Conservation (phyloP, 2,113 vertebrate genomes). For the Steatornis caripensis region DNA sequence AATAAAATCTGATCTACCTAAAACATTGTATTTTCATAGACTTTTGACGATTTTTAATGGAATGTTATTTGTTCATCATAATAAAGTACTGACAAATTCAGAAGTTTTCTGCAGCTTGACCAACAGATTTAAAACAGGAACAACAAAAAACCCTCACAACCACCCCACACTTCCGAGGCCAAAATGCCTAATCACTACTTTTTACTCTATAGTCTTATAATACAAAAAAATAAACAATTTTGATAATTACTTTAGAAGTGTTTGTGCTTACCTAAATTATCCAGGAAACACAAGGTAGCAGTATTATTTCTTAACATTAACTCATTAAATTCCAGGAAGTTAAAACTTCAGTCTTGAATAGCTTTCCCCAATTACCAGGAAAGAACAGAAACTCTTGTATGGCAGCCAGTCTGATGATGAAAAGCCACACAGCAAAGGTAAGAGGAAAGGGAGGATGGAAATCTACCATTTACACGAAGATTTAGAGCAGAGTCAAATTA, state of each 20-base stretch:
- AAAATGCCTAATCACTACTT: background rate
- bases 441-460: background rate
- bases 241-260: conserved; percentile 3
- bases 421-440: conserved; percentile 1
- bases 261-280: conserved; percentile 74
- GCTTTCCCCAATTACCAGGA: conserved; percentile 47
- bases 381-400: conserved; percentile 44
- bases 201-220: background rate
- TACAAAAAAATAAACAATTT: conserved; percentile 40
- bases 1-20: background rate
- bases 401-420: conserved; percentile 42
- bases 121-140: background rate
- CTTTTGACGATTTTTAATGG: background rate
- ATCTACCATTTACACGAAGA: background rate
- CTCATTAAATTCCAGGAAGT: conserved; percentile 46
- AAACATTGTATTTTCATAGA: background rate
- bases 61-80: background rate
- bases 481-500: conserved; percentile 58
- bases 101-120: background rate
- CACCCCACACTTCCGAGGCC: background rate
- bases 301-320: conserved; percentile 49
- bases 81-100: background rate
- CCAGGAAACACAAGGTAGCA: conserved; percentile 36
- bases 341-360: conserved; percentile 50
- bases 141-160: background rate